Evolutionary conservation across 1,140 invertebrate genomes (phyloP).

Genomic region (Lanistes nyassanus): DNA sequence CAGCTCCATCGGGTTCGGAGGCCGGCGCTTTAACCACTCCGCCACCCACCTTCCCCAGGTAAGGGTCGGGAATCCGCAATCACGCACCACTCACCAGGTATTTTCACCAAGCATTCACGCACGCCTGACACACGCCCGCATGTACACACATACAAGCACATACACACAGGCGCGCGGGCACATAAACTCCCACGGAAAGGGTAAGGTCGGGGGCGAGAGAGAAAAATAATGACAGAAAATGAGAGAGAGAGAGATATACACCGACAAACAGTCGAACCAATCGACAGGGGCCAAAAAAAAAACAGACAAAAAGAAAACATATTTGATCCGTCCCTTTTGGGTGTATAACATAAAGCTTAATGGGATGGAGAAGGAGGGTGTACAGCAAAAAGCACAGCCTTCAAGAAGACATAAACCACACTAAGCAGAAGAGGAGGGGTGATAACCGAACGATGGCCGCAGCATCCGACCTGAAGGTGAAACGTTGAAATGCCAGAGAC

Average conservation of each 20-base stretch:
- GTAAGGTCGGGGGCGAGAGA: constrained; percentile 1
- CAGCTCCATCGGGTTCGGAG: too few relatives aligned
- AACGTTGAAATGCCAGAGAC: too few relatives aligned
- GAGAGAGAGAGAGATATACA: not conserved
- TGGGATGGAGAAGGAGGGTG: too few relatives aligned
- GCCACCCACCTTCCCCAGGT: too few relatives aligned
- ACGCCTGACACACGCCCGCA: too few relatives aligned
- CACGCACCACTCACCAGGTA: too few relatives aligned
- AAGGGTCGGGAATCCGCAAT: too few relatives aligned
- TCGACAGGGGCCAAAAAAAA: not conserved
- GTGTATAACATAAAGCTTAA: not conserved
- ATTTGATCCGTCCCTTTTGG: not conserved
- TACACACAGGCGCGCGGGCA: not conserved
- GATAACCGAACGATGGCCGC: too few relatives aligned
- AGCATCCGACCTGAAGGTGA: too few relatives aligned
- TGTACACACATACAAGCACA: not conserved
- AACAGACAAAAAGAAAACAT: not conserved
- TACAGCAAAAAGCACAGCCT: not conserved
- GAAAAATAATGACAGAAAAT: constrained; percentile 3
- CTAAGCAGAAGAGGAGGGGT: not conserved
- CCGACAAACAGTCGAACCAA: not conserved
- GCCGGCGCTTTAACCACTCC: too few relatives aligned
- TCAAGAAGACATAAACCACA: not conserved
- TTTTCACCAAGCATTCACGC: too few relatives aligned
- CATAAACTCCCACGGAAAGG: constrained; percentile 1